phyloP scores from a whole-genome alignment of 1,140 invertebrate species.

The Zaprionus inermis region DNA sequence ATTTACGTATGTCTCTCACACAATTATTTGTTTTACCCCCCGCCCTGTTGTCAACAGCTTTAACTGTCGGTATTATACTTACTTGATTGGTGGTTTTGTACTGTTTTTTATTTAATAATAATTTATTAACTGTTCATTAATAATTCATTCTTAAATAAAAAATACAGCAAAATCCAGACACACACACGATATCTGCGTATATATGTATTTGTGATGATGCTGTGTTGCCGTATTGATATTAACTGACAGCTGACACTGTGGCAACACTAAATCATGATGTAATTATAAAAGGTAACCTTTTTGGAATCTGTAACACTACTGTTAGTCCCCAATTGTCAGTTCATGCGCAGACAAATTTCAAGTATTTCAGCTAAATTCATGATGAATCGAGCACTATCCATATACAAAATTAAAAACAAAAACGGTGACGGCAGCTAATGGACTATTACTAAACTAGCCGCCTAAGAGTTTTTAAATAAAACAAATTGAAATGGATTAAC shows the following conservation, averaged over 20 bases:
- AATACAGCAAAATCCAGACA: constrained; percentile 83
- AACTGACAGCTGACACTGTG: constrained; percentile 33
- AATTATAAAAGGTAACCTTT: no score
- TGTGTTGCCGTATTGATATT: constrained; percentile 35
- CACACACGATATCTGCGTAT: constrained; percentile 60
- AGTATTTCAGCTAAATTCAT: no score
- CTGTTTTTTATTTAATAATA: constrained; percentile 84
- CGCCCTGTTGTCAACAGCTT: not conserved
- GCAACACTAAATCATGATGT: constrained; percentile 15
- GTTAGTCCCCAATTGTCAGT: no score
- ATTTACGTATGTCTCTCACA: not conserved
- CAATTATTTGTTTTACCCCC: not conserved
- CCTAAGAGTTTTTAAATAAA: no score
- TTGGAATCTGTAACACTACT: no score
- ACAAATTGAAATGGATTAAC: no score
- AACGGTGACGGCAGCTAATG: no score
- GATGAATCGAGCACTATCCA: no score
- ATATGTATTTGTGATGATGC: constrained; percentile 46
- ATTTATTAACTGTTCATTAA: constrained; percentile 80
- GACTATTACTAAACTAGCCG: no score
- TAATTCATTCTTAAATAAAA: constrained; percentile 84
- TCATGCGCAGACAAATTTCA: no score
- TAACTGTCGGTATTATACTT: constrained; percentile 28
- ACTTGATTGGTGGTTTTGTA: constrained; percentile 68
- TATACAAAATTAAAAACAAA: no score